phyloP scores from a whole-genome alignment of 2,797 vertebrate species.

The Bradypodion pumilum region DNA sequence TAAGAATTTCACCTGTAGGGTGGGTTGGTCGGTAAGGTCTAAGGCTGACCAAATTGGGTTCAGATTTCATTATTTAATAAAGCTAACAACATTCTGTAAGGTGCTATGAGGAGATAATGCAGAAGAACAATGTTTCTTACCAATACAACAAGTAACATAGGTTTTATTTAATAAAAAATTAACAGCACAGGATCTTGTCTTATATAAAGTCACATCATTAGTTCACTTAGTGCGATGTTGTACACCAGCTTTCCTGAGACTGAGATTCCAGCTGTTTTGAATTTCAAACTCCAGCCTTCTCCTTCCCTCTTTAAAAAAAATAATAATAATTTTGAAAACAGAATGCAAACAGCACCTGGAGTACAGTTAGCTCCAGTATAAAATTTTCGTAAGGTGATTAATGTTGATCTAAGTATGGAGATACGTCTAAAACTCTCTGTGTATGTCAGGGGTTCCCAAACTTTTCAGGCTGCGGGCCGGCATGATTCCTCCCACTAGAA shows the following conservation, averaged over 20 bases:
- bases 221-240: not conserved
- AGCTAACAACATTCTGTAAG: not conserved
- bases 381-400: not conserved
- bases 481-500: too few relatives aligned
- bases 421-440: not conserved
- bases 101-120: not conserved
- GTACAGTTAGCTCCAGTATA: not conserved
- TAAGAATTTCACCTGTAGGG: slow-evolving; percentile 15
- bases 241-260: not conserved
- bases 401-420: not conserved
- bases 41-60: too few relatives aligned
- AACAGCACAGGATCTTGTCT: not conserved
- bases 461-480: too few relatives aligned
- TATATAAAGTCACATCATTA: not conserved
- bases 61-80: not conserved
- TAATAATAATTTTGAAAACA: not conserved
- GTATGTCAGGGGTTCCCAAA: too few relatives aligned
- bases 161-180: not conserved
- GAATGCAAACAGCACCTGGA: not conserved
- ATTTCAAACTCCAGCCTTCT: not conserved
- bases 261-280: not conserved
- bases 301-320: not conserved
- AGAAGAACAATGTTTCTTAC: not conserved
- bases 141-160: not conserved
- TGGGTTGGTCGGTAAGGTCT: not conserved